phyloP scores from a whole-genome alignment of 2,113 vertebrate species.

The Notiomystis cincta region DNA sequence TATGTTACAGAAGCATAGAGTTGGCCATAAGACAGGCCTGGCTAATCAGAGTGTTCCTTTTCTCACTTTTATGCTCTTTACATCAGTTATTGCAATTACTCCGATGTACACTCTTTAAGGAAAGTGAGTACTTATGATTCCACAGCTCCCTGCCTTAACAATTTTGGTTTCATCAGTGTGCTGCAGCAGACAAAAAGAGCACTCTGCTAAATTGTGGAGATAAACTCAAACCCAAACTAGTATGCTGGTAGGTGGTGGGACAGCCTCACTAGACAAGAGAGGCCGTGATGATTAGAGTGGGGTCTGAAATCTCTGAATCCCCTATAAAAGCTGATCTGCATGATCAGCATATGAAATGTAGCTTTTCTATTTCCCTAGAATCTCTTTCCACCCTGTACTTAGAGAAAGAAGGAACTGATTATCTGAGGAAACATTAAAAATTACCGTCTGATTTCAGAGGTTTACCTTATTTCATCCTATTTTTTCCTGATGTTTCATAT shows the following conservation, averaged over 20 bases:
- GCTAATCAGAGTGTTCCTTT: background rate
- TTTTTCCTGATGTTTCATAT: background rate
- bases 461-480: background rate
- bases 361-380: background rate
- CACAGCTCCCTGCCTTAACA: background rate
- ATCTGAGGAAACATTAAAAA: background rate
- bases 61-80: background rate
- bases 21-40: background rate
- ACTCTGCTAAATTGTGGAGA: background rate
- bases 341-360: background rate
- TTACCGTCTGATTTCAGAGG: background rate
- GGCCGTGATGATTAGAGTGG: background rate
- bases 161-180: background rate
- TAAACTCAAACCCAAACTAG: background rate
- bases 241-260: background rate
- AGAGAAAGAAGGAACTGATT: background rate
- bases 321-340: background rate
- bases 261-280: background rate
- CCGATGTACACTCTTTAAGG: fast-evolving
- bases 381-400: background rate
- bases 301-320: background rate
- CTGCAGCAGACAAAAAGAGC: background rate
- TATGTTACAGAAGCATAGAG: background rate
- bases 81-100: background rate
- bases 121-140: background rate